Evolutionary conservation across 1,140 invertebrate genomes (phyloP).

Genomic region (Drosophila pseudoobscura): DNA sequence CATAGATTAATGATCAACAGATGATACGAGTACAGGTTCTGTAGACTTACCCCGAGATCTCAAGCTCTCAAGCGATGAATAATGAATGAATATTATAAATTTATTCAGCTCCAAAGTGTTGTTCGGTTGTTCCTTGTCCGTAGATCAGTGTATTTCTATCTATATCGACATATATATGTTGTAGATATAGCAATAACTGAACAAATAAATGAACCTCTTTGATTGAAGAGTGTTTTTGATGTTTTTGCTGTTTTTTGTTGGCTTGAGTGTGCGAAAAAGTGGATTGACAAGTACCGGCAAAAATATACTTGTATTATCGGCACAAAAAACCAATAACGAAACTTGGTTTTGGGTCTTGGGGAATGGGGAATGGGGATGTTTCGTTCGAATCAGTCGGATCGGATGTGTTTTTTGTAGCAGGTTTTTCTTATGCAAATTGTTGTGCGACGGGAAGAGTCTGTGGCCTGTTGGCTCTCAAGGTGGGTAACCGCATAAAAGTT

Average conservation of each 20-base stretch:
- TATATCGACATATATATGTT: background rate
- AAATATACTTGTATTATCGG: slow-evolving; percentile 10
- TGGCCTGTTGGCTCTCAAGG: slow-evolving; percentile 10
- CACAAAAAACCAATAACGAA: slow-evolving; percentile 20
- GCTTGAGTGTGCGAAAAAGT: background rate
- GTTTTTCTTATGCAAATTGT: slow-evolving; percentile 26
- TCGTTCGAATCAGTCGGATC: background rate
- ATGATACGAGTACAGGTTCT: too few relatives aligned
- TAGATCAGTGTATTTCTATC: background rate
- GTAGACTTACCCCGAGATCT: too few relatives aligned
- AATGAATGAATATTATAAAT: too few relatives aligned
- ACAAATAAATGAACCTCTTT: slow-evolving; percentile 22
- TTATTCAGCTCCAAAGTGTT: too few relatives aligned
- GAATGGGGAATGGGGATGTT: slow-evolving; percentile 6
- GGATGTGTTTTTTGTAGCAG: slow-evolving; percentile 17
- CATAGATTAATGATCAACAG: too few relatives aligned
- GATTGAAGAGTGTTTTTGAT: background rate
- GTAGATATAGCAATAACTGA: slow-evolving; percentile 10
- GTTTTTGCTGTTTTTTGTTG: background rate
- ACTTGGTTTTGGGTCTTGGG: slow-evolving; percentile 22
- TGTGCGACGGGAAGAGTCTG: slow-evolving; percentile 22
- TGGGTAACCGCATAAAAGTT: slow-evolving; percentile 31
- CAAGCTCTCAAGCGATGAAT: too few relatives aligned
- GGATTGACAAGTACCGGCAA: slow-evolving; percentile 7
- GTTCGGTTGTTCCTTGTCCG: too few relatives aligned